Evolutionary conservation across 2,113 vertebrate species (phyloP).

Genomic region (Polypterus bichir): DNA sequence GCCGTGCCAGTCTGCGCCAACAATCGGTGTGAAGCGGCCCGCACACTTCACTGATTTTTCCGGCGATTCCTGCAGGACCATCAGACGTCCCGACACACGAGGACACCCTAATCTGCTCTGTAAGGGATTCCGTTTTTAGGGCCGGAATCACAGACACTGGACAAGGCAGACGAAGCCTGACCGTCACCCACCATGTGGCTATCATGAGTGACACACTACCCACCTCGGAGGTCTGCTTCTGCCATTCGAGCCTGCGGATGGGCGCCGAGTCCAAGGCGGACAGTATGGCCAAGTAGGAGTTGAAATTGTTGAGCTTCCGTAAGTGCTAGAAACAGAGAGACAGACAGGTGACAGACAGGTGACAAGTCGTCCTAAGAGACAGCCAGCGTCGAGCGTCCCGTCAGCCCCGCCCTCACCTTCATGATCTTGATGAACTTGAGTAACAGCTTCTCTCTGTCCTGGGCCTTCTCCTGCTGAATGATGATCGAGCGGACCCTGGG

Average conservation of each 20-base stretch:
- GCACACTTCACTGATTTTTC: too few relatives aligned
- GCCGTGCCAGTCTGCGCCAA: too few relatives aligned
- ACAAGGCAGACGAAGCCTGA: too few relatives aligned
- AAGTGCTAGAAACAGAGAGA: constrained; percentile 64
- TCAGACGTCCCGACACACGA: too few relatives aligned
- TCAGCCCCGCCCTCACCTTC: constrained; percentile 60
- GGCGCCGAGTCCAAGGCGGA: constrained; percentile 93
- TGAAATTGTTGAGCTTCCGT: constrained; percentile 96
- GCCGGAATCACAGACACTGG: not conserved
- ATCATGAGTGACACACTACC: constrained; percentile 11
- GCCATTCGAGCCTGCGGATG: constrained; percentile 93
- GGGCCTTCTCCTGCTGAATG: constrained; percentile 93
- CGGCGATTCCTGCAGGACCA: too few relatives aligned
- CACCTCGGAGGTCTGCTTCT: constrained; percentile 98
- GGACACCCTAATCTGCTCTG: too few relatives aligned
- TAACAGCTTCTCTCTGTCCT: constrained; percentile 87
- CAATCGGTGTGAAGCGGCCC: too few relatives aligned
- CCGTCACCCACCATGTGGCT: too few relatives aligned
- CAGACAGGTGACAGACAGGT: constrained; percentile 3
- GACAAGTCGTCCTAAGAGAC: constrained; percentile 10
- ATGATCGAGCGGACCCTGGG: constrained; percentile 92
- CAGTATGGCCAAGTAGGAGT: constrained; percentile 95
- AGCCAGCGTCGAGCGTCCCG: too few relatives aligned
- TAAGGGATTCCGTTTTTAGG: not conserved
- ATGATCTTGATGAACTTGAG: constrained; percentile 98